Percentiles rank a stretch among this genome's conserved stretches.
Conservation (phyloP, 2,113 vertebrate genomes). For the Pycnonotus jocosus region DNA sequence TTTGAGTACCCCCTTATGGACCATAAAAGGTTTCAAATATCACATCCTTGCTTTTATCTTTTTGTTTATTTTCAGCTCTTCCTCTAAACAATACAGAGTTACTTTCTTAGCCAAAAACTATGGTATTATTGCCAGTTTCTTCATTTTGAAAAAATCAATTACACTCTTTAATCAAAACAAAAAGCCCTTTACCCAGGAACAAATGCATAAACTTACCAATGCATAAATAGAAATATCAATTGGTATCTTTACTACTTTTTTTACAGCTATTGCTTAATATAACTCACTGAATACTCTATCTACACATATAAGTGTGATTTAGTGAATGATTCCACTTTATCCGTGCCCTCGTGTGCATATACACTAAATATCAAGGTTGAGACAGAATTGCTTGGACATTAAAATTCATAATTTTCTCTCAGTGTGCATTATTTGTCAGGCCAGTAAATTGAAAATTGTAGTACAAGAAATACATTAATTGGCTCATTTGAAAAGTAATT, state of each 20-base stretch:
- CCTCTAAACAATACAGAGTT: background rate
- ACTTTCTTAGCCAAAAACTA: background rate
- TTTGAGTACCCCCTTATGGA: slow-evolving; percentile 1
- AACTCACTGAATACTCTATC: background rate
- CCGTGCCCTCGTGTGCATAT: background rate
- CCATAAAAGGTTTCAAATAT: background rate
- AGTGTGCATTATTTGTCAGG: background rate
- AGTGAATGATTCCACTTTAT: background rate
- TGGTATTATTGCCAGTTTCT: background rate
- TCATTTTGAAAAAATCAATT: background rate
- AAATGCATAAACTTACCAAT: background rate
- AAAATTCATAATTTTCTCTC: slow-evolving; percentile 7
- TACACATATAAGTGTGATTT: background rate
- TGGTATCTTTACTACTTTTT: background rate
- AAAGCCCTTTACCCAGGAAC: background rate
- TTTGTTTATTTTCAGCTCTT: slow-evolving; percentile 10
- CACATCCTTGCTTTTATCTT: background rate
- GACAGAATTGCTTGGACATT: background rate
- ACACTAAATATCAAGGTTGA: background rate
- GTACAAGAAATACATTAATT: slow-evolving; percentile 11
- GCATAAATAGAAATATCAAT: background rate
- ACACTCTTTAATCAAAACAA: background rate
- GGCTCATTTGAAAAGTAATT: slow-evolving; percentile 46
- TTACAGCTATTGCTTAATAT: background rate
- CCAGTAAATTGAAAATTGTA: slow-evolving; percentile 21